Conservation (phyloP, 2,888 invertebrate species). For the Lasioglossum zephyrum region DNA sequence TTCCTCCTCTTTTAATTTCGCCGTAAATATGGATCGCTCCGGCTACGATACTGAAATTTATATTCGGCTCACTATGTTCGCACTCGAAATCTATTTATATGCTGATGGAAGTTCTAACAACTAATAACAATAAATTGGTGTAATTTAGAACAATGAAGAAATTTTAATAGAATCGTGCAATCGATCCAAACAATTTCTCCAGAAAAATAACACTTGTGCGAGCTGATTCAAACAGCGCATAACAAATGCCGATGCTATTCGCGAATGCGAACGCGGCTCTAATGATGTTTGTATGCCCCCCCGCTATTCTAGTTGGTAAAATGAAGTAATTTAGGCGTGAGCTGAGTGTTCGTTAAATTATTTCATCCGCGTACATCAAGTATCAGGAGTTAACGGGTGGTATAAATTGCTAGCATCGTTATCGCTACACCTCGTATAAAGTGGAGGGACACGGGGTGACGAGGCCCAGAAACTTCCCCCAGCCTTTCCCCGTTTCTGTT, state of each 20-base stretch:
- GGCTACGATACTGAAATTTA: neutral
- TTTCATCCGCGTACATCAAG: neutral
- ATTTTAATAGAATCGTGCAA: too few species aligned
- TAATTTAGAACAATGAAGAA: too few species aligned
- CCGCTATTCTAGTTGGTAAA: neutral
- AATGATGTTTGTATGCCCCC: neutral
- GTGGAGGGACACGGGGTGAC: neutral
- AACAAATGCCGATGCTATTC: too few species aligned
- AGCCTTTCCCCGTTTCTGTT: slow-evolving; percentile 26
- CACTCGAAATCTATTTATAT: too few species aligned
- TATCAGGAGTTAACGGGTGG: neutral
- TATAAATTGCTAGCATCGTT: neutral
- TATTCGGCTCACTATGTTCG: neutral
- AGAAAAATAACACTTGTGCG: neutral
- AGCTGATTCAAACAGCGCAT: neutral
- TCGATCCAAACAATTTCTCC: neutral
- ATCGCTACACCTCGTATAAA: neutral
- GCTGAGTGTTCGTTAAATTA: neutral
- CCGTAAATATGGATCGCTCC: neutral
- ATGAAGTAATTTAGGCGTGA: neutral
- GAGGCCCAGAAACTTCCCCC: slow-evolving; percentile 25
- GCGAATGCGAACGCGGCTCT: neutral
- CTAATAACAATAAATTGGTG: too few species aligned
- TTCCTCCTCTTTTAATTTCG: neutral
- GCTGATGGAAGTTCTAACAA: too few species aligned